Evolutionary conservation across 2,888 invertebrate species (phyloP).

Genomic region (Willowsia nigromaculata): DNA sequence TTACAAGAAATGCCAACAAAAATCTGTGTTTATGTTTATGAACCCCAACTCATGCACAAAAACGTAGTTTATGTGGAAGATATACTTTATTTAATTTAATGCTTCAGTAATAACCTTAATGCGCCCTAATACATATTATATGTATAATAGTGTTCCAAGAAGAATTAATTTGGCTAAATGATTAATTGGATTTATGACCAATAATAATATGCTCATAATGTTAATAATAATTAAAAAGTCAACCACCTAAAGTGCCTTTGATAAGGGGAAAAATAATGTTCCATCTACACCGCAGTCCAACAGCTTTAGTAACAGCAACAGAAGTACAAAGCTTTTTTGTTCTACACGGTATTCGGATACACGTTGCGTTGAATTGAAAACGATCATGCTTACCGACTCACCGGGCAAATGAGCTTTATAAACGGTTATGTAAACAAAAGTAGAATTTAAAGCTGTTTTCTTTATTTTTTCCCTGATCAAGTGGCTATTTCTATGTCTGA

Average conservation of each 20-base stretch:
- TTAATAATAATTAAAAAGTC: conserved; percentile 24
- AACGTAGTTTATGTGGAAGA: not conserved
- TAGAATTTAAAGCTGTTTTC: not conserved
- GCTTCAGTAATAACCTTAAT: conserved; percentile 4
- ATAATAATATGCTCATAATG: conserved; percentile 38
- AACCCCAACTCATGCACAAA: not conserved
- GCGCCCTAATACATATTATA: not conserved
- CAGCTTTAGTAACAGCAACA: no score
- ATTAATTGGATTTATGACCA: conserved; percentile 53
- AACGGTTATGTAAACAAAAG: no score
- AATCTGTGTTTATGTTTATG: conserved; percentile 19
- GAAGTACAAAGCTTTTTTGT: not conserved
- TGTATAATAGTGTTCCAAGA: not conserved
- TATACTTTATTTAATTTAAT: not conserved
- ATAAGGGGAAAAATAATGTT: conserved; percentile 19
- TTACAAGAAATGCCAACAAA: conserved; percentile 15
- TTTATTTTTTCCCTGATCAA: not conserved
- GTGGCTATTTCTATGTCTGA: no score
- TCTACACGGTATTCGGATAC: not conserved
- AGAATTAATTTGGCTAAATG: conserved; percentile 58
- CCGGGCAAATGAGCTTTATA: not conserved
- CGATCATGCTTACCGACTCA: conserved; percentile 29
- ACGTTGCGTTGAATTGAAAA: not conserved
- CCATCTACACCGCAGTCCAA: not conserved
- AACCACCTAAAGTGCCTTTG: conserved; percentile 4